Evolutionary conservation across 2,888 invertebrate genomes (phyloP).

Genomic region (Torymus auratus): DNA sequence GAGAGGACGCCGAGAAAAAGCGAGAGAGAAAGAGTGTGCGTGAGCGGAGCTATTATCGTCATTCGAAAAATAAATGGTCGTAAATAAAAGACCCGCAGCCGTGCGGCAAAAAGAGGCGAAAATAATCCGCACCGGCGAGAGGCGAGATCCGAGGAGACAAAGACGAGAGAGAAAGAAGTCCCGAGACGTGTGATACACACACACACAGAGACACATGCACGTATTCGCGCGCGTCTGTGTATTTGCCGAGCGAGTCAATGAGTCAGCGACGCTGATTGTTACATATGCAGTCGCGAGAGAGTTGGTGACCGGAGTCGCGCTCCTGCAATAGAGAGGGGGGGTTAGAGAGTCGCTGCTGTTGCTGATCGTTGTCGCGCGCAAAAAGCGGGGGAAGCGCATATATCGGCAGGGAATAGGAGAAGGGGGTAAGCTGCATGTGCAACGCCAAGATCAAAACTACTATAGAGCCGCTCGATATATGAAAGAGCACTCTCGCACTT

Average conservation of each 20-base stretch:
- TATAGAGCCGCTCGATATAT: not conserved
- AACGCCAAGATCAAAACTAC: constrained; percentile 31
- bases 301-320: constrained; percentile 57
- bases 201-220: constrained; percentile 1
- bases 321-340: constrained; percentile 2
- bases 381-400: constrained; percentile 5
- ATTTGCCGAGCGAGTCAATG: constrained; percentile 68
- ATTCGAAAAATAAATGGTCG: constrained; percentile 18
- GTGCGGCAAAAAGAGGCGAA: not conserved
- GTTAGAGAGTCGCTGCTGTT: too few relatives aligned
- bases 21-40: not conserved
- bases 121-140: constrained; percentile 10
- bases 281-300: constrained; percentile 62
- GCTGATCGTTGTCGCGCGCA: not conserved
- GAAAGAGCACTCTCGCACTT: constrained; percentile 29
- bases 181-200: too few relatives aligned
- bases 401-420: not conserved
- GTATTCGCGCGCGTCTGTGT: constrained; percentile 30
- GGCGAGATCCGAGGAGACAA: constrained; percentile 1
- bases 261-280: constrained; percentile 68
- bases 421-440: not conserved
- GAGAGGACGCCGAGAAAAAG: not conserved
- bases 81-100: constrained; percentile 6
- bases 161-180: not conserved
- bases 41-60: constrained; percentile 12